Percentiles rank a stretch among this genome's conserved stretches.
Evolutionary conservation across 64 coral and sea anemone genomes (phyloP).

Genomic region (Actinia equina): DNA sequence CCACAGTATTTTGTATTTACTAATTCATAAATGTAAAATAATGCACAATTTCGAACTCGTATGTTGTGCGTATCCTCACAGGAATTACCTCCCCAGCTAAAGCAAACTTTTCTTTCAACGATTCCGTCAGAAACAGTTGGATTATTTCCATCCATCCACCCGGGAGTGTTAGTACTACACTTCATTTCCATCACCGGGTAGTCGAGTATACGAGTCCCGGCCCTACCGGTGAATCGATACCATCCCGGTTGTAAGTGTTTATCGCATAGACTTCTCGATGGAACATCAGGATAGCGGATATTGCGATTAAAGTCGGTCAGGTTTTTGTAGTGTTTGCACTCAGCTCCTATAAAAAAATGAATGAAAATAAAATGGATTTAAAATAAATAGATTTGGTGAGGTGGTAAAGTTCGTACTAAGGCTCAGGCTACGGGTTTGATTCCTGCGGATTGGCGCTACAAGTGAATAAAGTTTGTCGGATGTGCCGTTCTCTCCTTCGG

Average conservation of each 20-base stretch:
- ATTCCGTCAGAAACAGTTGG: slow-evolving; percentile 33
- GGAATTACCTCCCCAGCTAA: background rate
- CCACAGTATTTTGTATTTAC: background rate
- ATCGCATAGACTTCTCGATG: background rate
- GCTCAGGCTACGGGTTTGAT: too few species aligned
- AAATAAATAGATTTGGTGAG: background rate
- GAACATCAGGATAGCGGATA: background rate
- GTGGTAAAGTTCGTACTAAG: too few species aligned
- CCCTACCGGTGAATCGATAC: slow-evolving; percentile 47
- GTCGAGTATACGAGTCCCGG: slow-evolving; percentile 35
- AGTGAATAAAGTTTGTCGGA: too few species aligned
- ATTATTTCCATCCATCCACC: slow-evolving; percentile 24
- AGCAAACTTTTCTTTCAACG: slow-evolving; percentile 22
- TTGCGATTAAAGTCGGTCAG: slow-evolving; percentile 16
- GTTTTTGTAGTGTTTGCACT: slow-evolving; percentile 21
- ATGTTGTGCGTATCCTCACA: background rate
- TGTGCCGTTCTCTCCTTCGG: too few species aligned
- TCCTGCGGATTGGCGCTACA: too few species aligned
- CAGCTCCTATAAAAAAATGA: background rate
- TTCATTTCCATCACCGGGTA: background rate
- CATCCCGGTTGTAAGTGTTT: background rate
- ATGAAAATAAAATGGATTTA: background rate
- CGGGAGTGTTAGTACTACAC: slow-evolving; percentile 30
- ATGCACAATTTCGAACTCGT: slow-evolving; percentile 9
- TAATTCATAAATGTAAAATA: slow-evolving; percentile 26